A percentile compares a stretch with the other conserved stretches of the same genome.
phyloP scores from a whole-genome alignment of 1,140 invertebrate species.

The Penaeus chinensis region DNA sequence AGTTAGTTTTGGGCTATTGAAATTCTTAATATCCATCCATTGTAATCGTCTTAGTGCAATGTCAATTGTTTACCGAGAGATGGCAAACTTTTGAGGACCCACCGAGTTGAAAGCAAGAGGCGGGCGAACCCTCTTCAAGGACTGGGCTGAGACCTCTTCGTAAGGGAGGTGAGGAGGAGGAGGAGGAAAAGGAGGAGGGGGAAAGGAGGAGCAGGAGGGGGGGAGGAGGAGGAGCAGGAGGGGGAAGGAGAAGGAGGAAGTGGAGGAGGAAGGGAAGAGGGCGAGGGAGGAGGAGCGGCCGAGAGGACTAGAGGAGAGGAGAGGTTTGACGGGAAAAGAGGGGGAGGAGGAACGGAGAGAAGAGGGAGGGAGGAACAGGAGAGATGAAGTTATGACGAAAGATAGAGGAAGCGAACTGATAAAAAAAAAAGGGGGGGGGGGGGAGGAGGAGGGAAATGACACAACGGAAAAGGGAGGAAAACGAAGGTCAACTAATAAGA shows the following conservation, averaged over 20 bases:
- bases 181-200: neutral
- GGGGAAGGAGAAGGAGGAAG: neutral
- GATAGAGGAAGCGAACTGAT: neutral
- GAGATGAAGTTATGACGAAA: neutral
- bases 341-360: neutral
- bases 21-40: slow-evolving; percentile 57
- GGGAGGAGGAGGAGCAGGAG: neutral
- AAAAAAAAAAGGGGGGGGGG: neutral
- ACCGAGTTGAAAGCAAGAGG: slow-evolving; percentile 42
- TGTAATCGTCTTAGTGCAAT: slow-evolving; percentile 54
- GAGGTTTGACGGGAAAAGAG: neutral
- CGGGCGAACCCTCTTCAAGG: neutral
- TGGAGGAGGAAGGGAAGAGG: neutral
- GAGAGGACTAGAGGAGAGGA: neutral
- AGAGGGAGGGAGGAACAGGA: neutral
- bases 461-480: neutral
- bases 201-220: neutral
- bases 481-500: neutral
- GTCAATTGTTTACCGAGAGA: slow-evolving; percentile 51
- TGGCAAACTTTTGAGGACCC: slow-evolving; percentile 49
- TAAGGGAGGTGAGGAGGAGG: slow-evolving; percentile 8
- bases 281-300: neutral
- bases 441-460: neutral
- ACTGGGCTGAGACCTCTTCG: slow-evolving; percentile 19
- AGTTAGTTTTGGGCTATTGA: slow-evolving; percentile 57